A percentile compares a stretch with the other conserved stretches of the same genome.
Conservation (phyloP, 2,113 vertebrate genomes). For the Geococcyx californianus region DNA sequence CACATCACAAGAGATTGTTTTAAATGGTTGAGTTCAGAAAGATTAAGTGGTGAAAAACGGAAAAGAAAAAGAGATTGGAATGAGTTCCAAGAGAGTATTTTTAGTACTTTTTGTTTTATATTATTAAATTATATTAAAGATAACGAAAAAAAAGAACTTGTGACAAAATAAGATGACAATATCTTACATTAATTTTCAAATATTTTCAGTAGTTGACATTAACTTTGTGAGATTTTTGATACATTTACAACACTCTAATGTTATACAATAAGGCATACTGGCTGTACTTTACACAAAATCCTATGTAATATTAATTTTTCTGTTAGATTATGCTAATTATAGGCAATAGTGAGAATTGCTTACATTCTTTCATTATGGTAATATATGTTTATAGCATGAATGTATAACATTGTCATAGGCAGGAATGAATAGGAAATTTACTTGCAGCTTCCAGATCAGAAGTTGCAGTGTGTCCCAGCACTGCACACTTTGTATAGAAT, state of each 20-base stretch:
- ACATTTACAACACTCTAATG: background rate
- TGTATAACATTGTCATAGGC: background rate
- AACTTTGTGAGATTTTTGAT: background rate
- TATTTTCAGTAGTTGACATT: background rate
- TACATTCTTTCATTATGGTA: background rate
- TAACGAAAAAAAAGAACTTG: background rate
- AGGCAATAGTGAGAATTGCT: background rate
- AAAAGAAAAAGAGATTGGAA: background rate
- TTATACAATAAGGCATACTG: background rate
- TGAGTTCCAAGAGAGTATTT: conserved; percentile 1
- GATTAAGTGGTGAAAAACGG: conserved; percentile 27
- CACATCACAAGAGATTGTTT: conserved; percentile 21
- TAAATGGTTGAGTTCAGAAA: conserved; percentile 26
- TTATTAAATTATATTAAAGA: conserved; percentile 8
- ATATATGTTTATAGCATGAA: background rate
- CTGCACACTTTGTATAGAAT: background rate
- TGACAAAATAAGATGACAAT: background rate
- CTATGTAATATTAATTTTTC: background rate
- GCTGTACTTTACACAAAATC: background rate
- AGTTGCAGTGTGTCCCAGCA: background rate
- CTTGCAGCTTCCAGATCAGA: background rate
- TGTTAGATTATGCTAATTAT: background rate
- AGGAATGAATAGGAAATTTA: background rate
- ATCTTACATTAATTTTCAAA: background rate
- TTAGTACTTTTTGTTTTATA: background rate